Conservation (phyloP, 2,113 vertebrate species). For the Gallinago paraguaiae region DNA sequence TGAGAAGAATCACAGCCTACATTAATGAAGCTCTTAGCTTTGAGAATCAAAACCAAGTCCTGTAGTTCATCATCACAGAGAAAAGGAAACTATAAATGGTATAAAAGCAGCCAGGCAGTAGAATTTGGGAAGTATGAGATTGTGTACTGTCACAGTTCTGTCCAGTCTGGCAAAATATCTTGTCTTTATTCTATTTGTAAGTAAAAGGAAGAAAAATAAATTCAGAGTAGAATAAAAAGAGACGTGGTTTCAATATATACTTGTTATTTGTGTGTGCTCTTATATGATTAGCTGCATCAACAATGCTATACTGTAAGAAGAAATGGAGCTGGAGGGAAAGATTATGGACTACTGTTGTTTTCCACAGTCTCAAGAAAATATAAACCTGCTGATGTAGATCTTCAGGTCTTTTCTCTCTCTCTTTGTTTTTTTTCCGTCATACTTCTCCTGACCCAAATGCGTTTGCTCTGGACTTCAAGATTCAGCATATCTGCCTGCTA, state of each 20-base stretch:
- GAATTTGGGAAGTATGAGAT: background rate
- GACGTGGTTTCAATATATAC: background rate
- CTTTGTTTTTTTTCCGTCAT: background rate
- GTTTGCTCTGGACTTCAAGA: slow-evolving; percentile 29
- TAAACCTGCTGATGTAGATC: background rate
- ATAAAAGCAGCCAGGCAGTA: background rate
- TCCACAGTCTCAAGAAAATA: background rate
- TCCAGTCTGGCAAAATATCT: background rate
- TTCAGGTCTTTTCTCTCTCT: background rate
- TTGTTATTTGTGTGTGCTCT: background rate
- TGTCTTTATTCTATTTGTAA: background rate
- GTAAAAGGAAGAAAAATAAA: background rate
- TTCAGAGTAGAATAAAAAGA: background rate
- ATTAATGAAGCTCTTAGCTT: background rate
- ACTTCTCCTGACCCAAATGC: slow-evolving; percentile 36
- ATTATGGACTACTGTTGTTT: background rate
- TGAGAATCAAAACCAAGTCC: background rate
- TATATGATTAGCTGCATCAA: background rate
- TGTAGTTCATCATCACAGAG: background rate
- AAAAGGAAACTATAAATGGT: background rate
- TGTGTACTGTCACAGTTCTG: background rate
- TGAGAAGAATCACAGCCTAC: background rate
- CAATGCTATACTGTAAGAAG: background rate
- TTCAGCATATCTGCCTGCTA: slow-evolving; percentile 56
- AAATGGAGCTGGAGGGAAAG: background rate